These are phyloP conservation scores for Spea bombifrons DNA, from an alignment of 2,113 vertebrate genomes.

Conservation along the genomic window DNA sequence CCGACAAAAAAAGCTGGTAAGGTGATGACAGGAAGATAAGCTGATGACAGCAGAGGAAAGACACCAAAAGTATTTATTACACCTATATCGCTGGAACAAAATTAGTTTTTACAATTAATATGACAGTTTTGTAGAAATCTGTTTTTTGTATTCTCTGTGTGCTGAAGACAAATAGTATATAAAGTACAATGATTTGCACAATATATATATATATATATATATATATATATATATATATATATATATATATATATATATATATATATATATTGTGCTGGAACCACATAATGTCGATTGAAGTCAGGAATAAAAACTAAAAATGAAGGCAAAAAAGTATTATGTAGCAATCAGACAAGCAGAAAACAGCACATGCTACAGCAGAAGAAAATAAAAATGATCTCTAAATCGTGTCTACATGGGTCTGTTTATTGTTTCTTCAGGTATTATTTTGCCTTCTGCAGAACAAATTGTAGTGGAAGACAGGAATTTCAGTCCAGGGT, in stretches of 20 bases:
- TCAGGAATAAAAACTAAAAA: background rate
- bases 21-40: no score
- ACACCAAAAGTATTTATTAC: no score
- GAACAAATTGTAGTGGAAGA: conserved; percentile 47
- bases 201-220: background rate
- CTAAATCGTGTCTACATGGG: conserved; percentile 49
- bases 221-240: background rate
- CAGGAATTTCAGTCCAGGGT: conserved; percentile 52
- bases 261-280: background rate
- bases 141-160: no score
- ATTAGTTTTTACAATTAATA: no score
- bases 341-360: background rate
- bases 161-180: no score
- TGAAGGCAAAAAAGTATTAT: background rate
- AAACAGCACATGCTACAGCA: conserved; percentile 3
- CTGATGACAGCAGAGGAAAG: no score
- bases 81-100: no score
- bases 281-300: background rate
- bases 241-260: background rate
- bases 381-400: conserved; percentile 21
- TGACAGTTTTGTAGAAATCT: no score
- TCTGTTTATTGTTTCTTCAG: conserved; percentile 49
- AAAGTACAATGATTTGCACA: background rate
- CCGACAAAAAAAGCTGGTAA: no score
- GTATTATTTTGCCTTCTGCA: conserved; percentile 34